Evolutionary conservation across 2,888 invertebrate genomes (phyloP).

Genomic region (Andrena bicolor): DNA sequence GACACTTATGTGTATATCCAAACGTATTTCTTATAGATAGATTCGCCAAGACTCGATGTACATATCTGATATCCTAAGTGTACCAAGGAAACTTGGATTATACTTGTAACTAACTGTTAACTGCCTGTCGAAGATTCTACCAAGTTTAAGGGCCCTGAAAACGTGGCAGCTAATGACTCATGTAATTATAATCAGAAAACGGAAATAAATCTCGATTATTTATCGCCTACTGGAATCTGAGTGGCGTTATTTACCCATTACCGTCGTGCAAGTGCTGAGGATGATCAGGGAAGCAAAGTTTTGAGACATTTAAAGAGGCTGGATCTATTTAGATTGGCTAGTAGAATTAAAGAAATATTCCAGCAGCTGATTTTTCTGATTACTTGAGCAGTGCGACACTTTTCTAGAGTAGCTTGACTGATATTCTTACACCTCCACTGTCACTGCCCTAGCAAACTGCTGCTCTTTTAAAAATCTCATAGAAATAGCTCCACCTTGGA

Average conservation of each 20-base stretch:
- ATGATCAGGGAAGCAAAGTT: too few relatives aligned
- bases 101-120: background rate
- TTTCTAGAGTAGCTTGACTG: too few relatives aligned
- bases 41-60: constrained; percentile 37
- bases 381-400: too few relatives aligned
- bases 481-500: too few relatives aligned
- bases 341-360: background rate
- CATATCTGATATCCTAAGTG: constrained; percentile 18
- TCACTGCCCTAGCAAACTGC: too few relatives aligned
- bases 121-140: constrained; percentile 1
- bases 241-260: constrained; percentile 33
- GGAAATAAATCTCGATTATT: constrained; percentile 79
- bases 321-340: background rate
- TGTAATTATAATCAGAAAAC: constrained; percentile 47
- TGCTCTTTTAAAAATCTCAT: too few relatives aligned
- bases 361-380: too few relatives aligned
- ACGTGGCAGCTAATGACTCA: constrained; percentile 43
- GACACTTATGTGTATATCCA: constrained; percentile 49
- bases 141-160: constrained; percentile 8
- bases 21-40: constrained; percentile 29
- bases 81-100: background rate
- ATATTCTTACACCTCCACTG: too few relatives aligned
- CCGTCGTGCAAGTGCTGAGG: background rate
- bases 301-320: background rate
- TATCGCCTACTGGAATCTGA: constrained; percentile 65